These are phyloP conservation scores for Athene noctua DNA, from an alignment of 2,113 vertebrate genomes.

Conservation along the genomic window DNA sequence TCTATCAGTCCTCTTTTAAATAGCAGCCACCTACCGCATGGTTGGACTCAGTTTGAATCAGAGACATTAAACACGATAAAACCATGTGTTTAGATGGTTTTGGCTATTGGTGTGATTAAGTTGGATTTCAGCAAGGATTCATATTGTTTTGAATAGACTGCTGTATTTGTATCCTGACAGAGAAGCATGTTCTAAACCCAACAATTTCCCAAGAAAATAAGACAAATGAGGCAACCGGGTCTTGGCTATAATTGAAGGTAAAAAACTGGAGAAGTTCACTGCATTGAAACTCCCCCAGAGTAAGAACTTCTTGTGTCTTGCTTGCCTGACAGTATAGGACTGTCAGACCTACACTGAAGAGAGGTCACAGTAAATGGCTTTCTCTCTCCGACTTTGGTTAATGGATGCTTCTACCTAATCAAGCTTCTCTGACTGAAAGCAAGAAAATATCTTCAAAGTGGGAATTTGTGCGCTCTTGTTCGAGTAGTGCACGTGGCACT, in stretches of 20 bases:
- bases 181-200: rapidly evolving
- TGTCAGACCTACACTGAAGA: not conserved
- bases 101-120: rapidly evolving
- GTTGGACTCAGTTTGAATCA: not conserved
- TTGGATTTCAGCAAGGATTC: not conserved
- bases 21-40: not conserved
- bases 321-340: not conserved
- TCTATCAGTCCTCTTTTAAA: not conserved
- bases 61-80: not conserved
- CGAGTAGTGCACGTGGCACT: not conserved
- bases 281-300: not conserved
- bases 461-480: not conserved
- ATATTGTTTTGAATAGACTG: not conserved
- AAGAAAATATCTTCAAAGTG: not conserved
- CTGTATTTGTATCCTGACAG: not conserved
- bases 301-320: not conserved
- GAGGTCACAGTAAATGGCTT: not conserved
- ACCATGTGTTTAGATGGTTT: rapidly evolving
- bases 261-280: not conserved
- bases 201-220: not conserved
- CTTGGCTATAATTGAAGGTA: not conserved
- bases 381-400: not conserved
- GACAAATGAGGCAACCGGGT: not conserved
- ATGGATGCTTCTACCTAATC: not conserved
- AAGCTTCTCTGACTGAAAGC: not conserved